phyloP scores from a whole-genome alignment of 1,140 invertebrate species.

The Ceratina calcarata region DNA sequence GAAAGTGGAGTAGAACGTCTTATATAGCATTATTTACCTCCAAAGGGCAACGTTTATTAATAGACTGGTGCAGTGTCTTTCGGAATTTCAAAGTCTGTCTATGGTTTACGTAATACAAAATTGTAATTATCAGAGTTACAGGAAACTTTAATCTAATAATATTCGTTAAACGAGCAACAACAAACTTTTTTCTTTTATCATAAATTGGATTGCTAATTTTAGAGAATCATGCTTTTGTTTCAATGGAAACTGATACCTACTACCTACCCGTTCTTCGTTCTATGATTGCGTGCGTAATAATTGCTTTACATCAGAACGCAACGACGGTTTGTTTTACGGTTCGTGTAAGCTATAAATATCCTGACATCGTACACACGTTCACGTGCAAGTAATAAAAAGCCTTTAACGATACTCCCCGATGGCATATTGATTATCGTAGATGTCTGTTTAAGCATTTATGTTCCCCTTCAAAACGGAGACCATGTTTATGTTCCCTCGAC shows the following conservation, averaged over 20 bases:
- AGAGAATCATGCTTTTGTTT: too few relatives aligned
- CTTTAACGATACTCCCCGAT: constrained; percentile 22
- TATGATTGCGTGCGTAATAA: not conserved
- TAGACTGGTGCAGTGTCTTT: too few relatives aligned
- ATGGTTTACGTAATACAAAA: too few relatives aligned
- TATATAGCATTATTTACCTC: too few relatives aligned
- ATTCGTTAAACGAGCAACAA: too few relatives aligned
- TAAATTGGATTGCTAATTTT: too few relatives aligned
- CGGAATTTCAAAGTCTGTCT: too few relatives aligned
- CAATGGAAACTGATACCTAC: not conserved
- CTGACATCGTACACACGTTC: not conserved
- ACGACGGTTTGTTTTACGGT: constrained; percentile 11
- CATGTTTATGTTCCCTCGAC: constrained; percentile 6
- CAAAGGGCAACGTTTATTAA: too few relatives aligned
- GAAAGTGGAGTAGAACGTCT: too few relatives aligned
- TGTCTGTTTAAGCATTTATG: constrained; percentile 29
- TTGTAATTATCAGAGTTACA: too few relatives aligned
- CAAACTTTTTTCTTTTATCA: too few relatives aligned
- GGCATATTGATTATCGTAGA: constrained; percentile 40
- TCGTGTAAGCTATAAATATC: constrained; percentile 28
- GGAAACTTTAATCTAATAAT: too few relatives aligned
- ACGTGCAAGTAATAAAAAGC: constrained; percentile 16
- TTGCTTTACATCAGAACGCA: not conserved
- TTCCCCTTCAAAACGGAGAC: constrained; percentile 29
- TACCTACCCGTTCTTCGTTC: not conserved